A percentile compares a stretch with the other conserved stretches of the same genome.
These are phyloP conservation scores for Brachyhypopomus occidentalis DNA, from an alignment of 2,113 vertebrate species.

Conservation along the genomic window DNA sequence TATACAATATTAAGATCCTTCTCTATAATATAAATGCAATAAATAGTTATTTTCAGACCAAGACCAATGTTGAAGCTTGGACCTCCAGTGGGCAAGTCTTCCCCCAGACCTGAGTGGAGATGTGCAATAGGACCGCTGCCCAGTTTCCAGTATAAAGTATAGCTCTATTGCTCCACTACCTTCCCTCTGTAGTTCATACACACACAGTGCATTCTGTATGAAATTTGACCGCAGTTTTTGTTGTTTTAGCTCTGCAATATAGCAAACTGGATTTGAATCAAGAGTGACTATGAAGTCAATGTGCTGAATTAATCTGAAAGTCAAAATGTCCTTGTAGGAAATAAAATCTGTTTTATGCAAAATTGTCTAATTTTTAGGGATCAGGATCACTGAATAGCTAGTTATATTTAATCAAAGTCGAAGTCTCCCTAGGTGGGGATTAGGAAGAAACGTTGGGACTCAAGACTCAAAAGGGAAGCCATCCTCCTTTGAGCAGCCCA, in stretches of 20 bases:
- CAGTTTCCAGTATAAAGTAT: conserved; percentile 21
- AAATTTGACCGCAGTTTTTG: too few relatives aligned
- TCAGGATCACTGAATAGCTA: too few relatives aligned
- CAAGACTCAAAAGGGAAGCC: too few relatives aligned
- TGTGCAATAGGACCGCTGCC: neutral
- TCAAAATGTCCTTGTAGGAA: neutral
- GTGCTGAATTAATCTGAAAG: neutral
- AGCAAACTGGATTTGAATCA: too few relatives aligned
- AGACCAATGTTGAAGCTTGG: conserved; percentile 15
- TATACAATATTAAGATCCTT: neutral
- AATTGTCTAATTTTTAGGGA: too few relatives aligned
- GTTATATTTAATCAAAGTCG: too few relatives aligned
- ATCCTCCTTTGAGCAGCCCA: too few relatives aligned
- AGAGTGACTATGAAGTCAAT: too few relatives aligned
- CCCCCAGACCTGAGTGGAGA: conserved; percentile 10
- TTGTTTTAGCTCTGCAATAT: too few relatives aligned
- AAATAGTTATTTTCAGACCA: neutral
- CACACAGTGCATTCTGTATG: neutral
- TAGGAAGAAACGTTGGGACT: too few relatives aligned
- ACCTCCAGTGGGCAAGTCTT: neutral
- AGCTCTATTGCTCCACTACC: neutral
- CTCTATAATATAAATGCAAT: neutral
- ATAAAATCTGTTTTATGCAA: neutral
- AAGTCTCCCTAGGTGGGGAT: too few relatives aligned
- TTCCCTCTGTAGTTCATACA: neutral